phyloP scores from a whole-genome alignment of 2,113 vertebrate species.

The Phodopus roborovskii region DNA sequence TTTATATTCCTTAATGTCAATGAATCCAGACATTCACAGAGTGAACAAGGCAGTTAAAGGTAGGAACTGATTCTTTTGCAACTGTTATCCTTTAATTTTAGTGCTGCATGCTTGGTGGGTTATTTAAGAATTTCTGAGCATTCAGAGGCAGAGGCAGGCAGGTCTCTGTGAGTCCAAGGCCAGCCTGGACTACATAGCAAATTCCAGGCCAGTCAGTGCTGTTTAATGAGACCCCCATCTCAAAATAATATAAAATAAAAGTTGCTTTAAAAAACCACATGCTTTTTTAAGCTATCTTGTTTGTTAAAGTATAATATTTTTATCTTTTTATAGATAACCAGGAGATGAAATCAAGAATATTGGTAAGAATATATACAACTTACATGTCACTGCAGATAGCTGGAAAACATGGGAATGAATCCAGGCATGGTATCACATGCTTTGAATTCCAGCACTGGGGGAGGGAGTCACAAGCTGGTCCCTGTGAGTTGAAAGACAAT shows the following conservation, averaged over 20 bases:
- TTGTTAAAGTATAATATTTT: conserved; percentile 32
- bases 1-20: conserved; percentile 83
- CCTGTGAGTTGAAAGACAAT: not conserved
- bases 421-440: not conserved
- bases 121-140: not conserved
- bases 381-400: not conserved
- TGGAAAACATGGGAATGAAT: not conserved
- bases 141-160: not conserved
- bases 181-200: not conserved
- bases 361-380: conserved; percentile 88
- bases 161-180: not conserved
- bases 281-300: not conserved
- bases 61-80: conserved; percentile 74
- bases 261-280: not conserved
- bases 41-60: conserved; percentile 94
- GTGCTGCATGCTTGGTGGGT: not conserved
- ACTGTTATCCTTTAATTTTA: not conserved
- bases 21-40: conserved; percentile 92
- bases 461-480: not conserved
- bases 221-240: not conserved
- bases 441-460: not conserved
- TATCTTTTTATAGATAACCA: conserved; percentile 88
- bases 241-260: not conserved
- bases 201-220: not conserved
- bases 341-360: conserved; percentile 96